Evolutionary conservation across 2,888 invertebrate genomes (phyloP), one percentile per base, ranked within the genome.

Genomic region (Diploptera punctata): DNA sequence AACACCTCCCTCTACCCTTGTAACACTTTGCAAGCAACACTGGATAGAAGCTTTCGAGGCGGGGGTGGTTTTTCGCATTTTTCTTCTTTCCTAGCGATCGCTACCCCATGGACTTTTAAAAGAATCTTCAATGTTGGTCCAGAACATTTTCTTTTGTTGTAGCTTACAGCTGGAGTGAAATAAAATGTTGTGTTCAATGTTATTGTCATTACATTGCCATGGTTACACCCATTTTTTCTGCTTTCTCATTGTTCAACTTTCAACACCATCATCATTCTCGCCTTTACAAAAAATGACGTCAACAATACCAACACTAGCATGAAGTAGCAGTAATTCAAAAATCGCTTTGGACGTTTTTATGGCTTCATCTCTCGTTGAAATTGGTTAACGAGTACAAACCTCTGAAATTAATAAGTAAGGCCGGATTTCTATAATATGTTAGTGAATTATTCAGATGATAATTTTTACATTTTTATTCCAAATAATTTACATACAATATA

Each of bases 11-110:
- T 13, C n/a, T 24, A 57, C 52, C 52, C 52, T 62, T 43, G 65
- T 47, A 65, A 65, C 65, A 65, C 65, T 65, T 65, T 47, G 65
- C 47, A 65, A 65, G 44, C 26, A 65, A 47, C 43, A 47, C 44
- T 26, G 44, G n/a, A 4, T 26, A 43, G 16, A 65, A 7, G 21
- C 18, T 18, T 24, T 44, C 26, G 24, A 18, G 26, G 18, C 44
- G 16, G 26, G 24, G 24, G 16, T 16, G 44, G 18, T 21, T 18
- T 65, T 47, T 18, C 44, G 26, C 47, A 16, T 44, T 65, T 65
- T 44, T 65, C 24, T 65, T 65, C 43, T 21, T 38, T 38, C 47
- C 21, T n/a, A 38, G 65, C 26, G 26, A 47, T 65, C 29, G 47
- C 47, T 47, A 47, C 26, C 29, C n/a, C 65, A 44, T 65, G 47